These are phyloP conservation scores for Paramormyrops kingsleyae DNA, from an alignment of 2,113 vertebrate genomes.

Conservation along the genomic window DNA sequence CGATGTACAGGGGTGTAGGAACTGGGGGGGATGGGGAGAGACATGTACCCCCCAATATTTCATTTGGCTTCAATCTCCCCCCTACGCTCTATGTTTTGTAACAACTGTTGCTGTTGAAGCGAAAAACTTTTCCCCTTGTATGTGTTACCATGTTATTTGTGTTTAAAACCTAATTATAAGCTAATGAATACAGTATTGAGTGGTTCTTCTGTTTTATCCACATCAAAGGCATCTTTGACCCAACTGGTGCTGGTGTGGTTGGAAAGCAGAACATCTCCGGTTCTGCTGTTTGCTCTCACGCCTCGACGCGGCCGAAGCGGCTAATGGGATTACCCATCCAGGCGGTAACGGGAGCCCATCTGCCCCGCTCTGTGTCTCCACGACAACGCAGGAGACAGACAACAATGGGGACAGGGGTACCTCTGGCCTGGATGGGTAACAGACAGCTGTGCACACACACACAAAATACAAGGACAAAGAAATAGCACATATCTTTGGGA, in stretches of 20 bases:
- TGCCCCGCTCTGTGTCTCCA: background rate
- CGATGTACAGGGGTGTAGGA: background rate
- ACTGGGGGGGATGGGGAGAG: too few species aligned
- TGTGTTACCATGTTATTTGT: background rate
- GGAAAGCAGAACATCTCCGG: background rate
- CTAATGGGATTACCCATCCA: constrained; percentile 1
- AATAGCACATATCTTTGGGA: background rate
- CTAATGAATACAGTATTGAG: background rate
- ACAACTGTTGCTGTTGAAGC: background rate
- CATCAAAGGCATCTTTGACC: background rate
- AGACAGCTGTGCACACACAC: background rate
- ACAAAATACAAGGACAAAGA: background rate
- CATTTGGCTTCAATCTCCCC: background rate
- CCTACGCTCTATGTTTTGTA: background rate
- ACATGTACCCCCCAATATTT: background rate
- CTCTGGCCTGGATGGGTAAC: background rate
- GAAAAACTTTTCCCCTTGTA: background rate
- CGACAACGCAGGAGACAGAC: background rate
- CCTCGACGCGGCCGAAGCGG: background rate
- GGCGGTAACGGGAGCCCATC: background rate
- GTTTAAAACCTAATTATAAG: background rate
- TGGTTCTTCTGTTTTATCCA: background rate
- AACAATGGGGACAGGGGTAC: background rate
- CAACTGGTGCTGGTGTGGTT: background rate
- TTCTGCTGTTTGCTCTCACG: background rate